phyloP scores from a whole-genome alignment of 2,888 invertebrate species.

The Apomyelois bistriatella region DNA sequence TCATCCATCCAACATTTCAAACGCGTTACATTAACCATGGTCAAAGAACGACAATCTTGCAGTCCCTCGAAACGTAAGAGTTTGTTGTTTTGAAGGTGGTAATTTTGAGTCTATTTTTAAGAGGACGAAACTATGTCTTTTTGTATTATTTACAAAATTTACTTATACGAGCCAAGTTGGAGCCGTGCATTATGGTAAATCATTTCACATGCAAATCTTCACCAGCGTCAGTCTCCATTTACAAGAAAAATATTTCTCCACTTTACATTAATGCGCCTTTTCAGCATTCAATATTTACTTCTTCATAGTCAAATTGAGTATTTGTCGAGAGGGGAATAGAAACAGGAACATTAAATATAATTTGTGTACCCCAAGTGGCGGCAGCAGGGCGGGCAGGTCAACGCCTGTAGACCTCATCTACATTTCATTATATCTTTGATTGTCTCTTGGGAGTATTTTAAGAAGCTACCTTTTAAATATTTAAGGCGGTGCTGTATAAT shows the following conservation, averaged over 20 bases:
- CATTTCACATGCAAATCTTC: neutral
- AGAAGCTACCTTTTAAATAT: constrained; percentile 61
- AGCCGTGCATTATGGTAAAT: too few species aligned
- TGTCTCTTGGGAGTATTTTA: constrained; percentile 57
- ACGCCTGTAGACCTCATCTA: constrained; percentile 46
- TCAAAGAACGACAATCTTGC: too few species aligned
- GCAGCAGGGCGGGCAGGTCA: constrained; percentile 48
- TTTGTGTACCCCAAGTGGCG: constrained; percentile 22
- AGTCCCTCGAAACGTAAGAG: too few species aligned
- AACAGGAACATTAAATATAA: constrained; percentile 17
- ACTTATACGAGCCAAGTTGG: too few species aligned
- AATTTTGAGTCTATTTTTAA: too few species aligned
- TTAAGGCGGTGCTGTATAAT: constrained; percentile 63
- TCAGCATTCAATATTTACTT: neutral
- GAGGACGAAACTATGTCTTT: too few species aligned
- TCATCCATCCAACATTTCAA: too few species aligned
- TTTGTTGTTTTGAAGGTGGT: too few species aligned
- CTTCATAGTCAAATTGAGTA: constrained; percentile 3
- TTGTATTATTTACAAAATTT: too few species aligned
- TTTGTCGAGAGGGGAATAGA: constrained; percentile 10
- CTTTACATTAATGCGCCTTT: neutral
- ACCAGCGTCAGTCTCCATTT: neutral
- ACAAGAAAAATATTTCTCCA: neutral
- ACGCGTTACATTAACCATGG: too few species aligned
- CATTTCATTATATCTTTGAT: constrained; percentile 57